Percentiles rank a stretch among this genome's conserved stretches.
phyloP scores from a whole-genome alignment of 2,888 invertebrate genomes.

The Seira ritae region DNA sequence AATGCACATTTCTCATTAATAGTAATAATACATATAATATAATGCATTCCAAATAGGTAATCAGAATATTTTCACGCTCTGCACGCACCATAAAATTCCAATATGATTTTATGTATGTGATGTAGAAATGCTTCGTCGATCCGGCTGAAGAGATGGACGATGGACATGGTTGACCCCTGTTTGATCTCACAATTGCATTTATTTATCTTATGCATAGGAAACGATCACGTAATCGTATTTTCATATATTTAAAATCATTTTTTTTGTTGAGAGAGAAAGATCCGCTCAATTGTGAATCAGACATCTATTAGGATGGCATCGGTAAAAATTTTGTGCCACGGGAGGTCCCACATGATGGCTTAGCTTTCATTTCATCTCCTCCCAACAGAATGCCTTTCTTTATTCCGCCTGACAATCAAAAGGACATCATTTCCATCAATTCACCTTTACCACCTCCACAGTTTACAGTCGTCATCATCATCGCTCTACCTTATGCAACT shows the following conservation, averaged over 20 bases:
- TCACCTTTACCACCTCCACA: background rate
- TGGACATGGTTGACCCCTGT: constrained; percentile 28
- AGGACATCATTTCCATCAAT: constrained; percentile 26
- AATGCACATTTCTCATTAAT: too few relatives aligned
- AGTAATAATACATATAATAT: constrained; percentile 22
- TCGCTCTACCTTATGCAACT: too few relatives aligned
- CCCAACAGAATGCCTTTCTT: background rate
- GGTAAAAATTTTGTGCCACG: too few relatives aligned
- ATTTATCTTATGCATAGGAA: too few relatives aligned
- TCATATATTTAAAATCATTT: too few relatives aligned
- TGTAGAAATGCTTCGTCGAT: background rate
- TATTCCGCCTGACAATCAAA: constrained; percentile 15
- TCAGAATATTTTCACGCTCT: constrained; percentile 29
- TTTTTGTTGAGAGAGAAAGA: too few relatives aligned
- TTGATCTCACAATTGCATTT: constrained; percentile 17
- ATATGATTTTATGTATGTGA: background rate
- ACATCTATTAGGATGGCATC: too few relatives aligned
- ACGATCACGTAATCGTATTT: too few relatives aligned
- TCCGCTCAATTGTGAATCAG: too few relatives aligned
- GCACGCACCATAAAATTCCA: background rate
- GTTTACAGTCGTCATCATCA: constrained; percentile 10
- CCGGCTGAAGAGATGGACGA: too few relatives aligned
- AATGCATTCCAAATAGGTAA: constrained; percentile 22
- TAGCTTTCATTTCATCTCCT: too few relatives aligned
- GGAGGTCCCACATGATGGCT: too few relatives aligned